Base-by-base conservation (phyloP, 2,797 vertebrate species). In the Antennarius maculatus region DNA sequence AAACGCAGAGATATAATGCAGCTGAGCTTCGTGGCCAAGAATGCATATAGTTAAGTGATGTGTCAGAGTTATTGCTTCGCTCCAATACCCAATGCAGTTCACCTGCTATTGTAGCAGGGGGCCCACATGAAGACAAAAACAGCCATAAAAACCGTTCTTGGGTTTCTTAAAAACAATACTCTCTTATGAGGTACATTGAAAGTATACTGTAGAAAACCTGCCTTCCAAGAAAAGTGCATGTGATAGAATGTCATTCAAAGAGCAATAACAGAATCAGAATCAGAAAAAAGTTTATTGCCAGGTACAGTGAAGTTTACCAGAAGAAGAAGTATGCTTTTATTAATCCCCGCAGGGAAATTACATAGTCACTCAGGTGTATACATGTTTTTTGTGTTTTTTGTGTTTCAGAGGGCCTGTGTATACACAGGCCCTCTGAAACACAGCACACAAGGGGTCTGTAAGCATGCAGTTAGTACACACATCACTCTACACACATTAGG, bases 1-100 rank as follows among this genome's bases (percentile, higher is more conserved):
- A 84, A 88, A 81, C 10, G 50, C 37, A 8, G 66, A 77, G 86
- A 81, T 89, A 78, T 84, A 86, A 82, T 66, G 75, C 87, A 91
- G 87, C 88, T 87, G 80, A 88, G 73, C 49, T 59, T 4, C 1
- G 37, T 48, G 28, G 80, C 76, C 81, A 87, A 84, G 80, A 50
- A 88, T 86, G 76, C 71, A 65, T 71, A 57, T 23, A 61, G 64
- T 75, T 73, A 69, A 79, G 61, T 54, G 62, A 77, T 55, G 74
- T 78, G 68, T 83, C 74, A 69, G 78, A 76, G 69, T 85, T 86
- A 82, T 81, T 72, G 52, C 66, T 77, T 73, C 56, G 54, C 59
- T 59, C 57, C 34, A n/a, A 79, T 77, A 79, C 46, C 66, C 61
- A 80, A 73, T 48, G 60, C 54, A 47, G 66, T 64, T 88, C 84